These are phyloP conservation scores for Gymnodraco acuticeps DNA, from an alignment of 2,797 vertebrate species.

Conservation along the genomic window DNA sequence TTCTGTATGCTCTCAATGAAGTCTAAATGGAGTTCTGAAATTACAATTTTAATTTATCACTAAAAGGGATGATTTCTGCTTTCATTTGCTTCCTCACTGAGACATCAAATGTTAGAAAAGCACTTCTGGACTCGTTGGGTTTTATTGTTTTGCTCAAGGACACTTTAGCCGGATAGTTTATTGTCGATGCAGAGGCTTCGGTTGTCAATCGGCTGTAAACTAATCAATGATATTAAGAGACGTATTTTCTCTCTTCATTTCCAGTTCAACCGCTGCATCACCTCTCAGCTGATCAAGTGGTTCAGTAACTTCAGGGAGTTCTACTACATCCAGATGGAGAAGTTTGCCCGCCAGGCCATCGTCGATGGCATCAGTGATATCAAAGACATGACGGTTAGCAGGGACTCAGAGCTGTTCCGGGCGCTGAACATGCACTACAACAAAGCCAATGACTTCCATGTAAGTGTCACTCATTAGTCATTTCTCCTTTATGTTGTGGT, in stretches of 20 bases:
- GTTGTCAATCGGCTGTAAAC: not conserved
- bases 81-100: conserved; percentile 15
- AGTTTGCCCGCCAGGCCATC: conserved; percentile 94
- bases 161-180: not conserved
- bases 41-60: conserved; percentile 23
- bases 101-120: conserved; percentile 28
- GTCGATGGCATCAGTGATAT: conserved; percentile 87
- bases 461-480: conserved; percentile 73
- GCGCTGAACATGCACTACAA: conserved; percentile 96
- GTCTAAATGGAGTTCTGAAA: conserved; percentile 46
- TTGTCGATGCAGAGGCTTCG: not conserved
- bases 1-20: conserved; percentile 9
- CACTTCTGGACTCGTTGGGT: not conserved
- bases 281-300: conserved; percentile 99
- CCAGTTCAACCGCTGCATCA: conserved; percentile 97
- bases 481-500: conserved; percentile 20
- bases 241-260: conserved; percentile 1
- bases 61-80: conserved; percentile 6
- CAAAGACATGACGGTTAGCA: conserved; percentile 87
- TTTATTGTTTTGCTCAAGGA: conserved; percentile 16
- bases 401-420: conserved; percentile 93
- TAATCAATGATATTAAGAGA: not conserved
- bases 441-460: conserved; percentile 96
- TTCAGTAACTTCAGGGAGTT: conserved; percentile 99
- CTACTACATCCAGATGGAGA: conserved; percentile 99